Evolutionary conservation across 1,140 invertebrate genomes (phyloP).

Genomic region (Drosophila carrolli): DNA sequence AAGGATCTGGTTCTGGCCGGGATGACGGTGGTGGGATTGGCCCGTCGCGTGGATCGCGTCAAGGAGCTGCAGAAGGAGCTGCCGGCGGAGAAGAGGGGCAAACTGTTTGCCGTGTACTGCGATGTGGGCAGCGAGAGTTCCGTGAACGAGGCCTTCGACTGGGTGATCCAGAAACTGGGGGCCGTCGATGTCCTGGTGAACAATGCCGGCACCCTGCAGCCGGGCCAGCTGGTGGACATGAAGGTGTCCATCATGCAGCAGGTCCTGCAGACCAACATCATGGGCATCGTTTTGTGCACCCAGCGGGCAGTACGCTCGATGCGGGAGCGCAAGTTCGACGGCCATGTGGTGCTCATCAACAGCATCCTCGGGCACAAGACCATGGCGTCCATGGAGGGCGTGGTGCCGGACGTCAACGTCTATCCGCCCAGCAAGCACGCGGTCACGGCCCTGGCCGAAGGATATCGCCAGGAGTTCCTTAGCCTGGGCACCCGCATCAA

Average conservation of each 20-base stretch:
- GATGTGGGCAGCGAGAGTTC: conserved; percentile 89
- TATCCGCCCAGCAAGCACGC: conserved; percentile 90
- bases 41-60: conserved; percentile 87
- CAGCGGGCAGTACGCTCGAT: conserved; percentile 89
- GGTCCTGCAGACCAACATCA: conserved; percentile 89
- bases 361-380: conserved; percentile 86
- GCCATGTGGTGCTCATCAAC: conserved; percentile 90
- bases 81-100: conserved; percentile 56
- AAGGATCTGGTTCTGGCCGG: conserved; percentile 87
- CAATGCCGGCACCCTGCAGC: conserved; percentile 88
- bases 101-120: conserved; percentile 86
- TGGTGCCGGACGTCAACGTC: conserved; percentile 78
- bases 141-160: conserved; percentile 88
- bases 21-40: conserved; percentile 89
- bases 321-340: conserved; percentile 87
- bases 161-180: conserved; percentile 87
- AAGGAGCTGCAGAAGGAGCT: conserved; percentile 84
- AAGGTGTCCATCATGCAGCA: conserved; percentile 81
- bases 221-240: conserved; percentile 81
- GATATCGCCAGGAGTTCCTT: conserved; percentile 88
- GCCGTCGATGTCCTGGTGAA: conserved; percentile 90
- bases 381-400: conserved; percentile 75
- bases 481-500: conserved; percentile 87
- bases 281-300: conserved; percentile 88
- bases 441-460: conserved; percentile 88